Evolutionary conservation across 2,888 invertebrate species (phyloP).

Genomic region (Piscicola geometra): DNA sequence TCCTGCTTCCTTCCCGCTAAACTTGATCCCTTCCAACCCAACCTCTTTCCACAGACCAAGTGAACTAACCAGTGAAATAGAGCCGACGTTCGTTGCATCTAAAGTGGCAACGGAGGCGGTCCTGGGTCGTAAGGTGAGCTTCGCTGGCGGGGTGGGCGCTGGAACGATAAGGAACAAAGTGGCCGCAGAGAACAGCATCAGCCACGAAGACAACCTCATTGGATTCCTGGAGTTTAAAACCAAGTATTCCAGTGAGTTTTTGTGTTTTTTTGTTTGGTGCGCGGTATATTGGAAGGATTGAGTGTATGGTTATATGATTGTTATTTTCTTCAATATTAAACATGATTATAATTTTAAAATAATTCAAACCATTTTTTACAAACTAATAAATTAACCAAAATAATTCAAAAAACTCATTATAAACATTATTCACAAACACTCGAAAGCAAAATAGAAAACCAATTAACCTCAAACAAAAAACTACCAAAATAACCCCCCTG

Average conservation of each 20-base stretch:
- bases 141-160: constrained; percentile 29
- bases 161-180: constrained; percentile 31
- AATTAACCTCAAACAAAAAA: background rate
- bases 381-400: background rate
- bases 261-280: too few relatives aligned
- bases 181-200: background rate
- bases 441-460: background rate
- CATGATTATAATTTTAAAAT: too few relatives aligned
- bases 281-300: too few relatives aligned
- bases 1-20: too few relatives aligned
- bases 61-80: constrained; percentile 17
- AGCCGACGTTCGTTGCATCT: constrained; percentile 25
- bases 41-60: background rate
- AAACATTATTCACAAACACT: background rate
- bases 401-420: background rate
- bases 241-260: constrained; percentile 28
- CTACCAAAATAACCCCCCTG: background rate
- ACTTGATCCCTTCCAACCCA: too few relatives aligned
- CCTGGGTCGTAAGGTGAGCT: constrained; percentile 19
- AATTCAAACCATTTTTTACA: background rate
- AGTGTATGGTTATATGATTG: too few relatives aligned
- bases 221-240: constrained; percentile 32
- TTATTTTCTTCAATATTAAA: too few relatives aligned
- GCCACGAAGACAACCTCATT: constrained; percentile 28
- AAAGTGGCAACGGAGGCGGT: constrained; percentile 27